Conservation (phyloP, 2,797 vertebrate genomes). For the Macropodus opercularis region DNA sequence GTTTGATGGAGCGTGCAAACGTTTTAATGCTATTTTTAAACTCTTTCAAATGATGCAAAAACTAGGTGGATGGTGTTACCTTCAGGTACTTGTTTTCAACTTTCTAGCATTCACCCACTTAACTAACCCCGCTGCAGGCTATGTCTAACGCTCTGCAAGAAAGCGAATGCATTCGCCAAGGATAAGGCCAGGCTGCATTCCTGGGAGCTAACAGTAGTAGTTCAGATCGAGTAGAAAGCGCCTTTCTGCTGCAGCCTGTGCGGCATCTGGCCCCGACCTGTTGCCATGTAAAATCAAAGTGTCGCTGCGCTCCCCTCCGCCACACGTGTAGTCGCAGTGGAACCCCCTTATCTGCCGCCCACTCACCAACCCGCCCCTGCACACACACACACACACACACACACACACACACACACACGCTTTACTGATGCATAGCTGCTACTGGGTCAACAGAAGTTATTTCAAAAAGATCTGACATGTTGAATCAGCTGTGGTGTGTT, state of each 20-base stretch:
- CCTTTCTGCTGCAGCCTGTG: background rate
- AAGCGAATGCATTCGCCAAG: background rate
- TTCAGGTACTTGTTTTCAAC: no score
- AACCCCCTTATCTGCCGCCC: constrained; percentile 9
- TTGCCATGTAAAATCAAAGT: no score
- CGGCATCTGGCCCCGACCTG: constrained; percentile 16
- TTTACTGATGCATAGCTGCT: background rate
- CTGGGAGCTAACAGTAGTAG: background rate
- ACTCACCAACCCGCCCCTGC: background rate
- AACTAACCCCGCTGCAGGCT: no score
- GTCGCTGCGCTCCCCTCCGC: no score
- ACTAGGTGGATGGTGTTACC: no score
- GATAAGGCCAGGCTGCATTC: background rate
- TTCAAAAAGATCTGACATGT: background rate
- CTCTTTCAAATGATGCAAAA: no score
- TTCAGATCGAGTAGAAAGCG: background rate
- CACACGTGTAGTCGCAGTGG: constrained; percentile 1
- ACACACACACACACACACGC: background rate
- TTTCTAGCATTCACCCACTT: no score
- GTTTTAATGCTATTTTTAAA: no score
- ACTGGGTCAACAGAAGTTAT: background rate
- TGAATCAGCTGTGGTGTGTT: constrained; percentile 27
- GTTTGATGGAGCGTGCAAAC: no score
- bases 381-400: background rate
- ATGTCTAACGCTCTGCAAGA: no score